Percentiles rank a stretch among this genome's conserved stretches.
Evolutionary conservation across 1,140 invertebrate genomes (phyloP).

Genomic region (Thaumetopoea pityocampa): DNA sequence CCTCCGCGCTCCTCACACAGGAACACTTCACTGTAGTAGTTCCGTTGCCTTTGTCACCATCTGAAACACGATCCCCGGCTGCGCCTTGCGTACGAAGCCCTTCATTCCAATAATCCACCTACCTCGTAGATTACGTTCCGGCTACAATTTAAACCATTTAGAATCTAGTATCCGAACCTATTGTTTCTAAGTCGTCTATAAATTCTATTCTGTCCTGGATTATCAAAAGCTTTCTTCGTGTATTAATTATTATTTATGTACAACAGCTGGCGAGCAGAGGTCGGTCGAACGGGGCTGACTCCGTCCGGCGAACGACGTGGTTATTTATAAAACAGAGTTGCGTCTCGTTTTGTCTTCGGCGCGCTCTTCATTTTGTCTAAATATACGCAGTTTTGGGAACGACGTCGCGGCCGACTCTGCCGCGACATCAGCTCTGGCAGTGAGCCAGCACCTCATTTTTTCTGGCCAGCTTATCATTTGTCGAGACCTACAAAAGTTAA

Average conservation of each 20-base stretch:
- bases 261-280: constrained; percentile 69
- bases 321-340: constrained; percentile 75
- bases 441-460: constrained; percentile 52
- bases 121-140: constrained; percentile 34
- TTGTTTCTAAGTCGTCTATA: background rate
- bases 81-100: constrained; percentile 65
- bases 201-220: constrained; percentile 6
- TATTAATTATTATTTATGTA: constrained; percentile 73
- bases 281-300: constrained; percentile 57
- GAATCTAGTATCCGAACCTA: constrained; percentile 1
- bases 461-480: constrained; percentile 50
- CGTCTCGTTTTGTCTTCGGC: constrained; percentile 73
- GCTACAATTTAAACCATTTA: constrained; percentile 24
- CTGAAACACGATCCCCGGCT: constrained; percentile 50
- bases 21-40: constrained; percentile 39
- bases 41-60: constrained; percentile 43
- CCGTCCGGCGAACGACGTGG: constrained; percentile 66
- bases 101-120: constrained; percentile 40
- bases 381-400: constrained; percentile 75
- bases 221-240: constrained; percentile 53
- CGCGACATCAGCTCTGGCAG: constrained; percentile 58
- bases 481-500: constrained; percentile 28
- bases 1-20: constrained; percentile 23
- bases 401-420: constrained; percentile 55
- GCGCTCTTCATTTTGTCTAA: constrained; percentile 75